Base-by-base conservation (phyloP, 2,797 vertebrate genomes). In the Labroides dimidiatus region DNA sequence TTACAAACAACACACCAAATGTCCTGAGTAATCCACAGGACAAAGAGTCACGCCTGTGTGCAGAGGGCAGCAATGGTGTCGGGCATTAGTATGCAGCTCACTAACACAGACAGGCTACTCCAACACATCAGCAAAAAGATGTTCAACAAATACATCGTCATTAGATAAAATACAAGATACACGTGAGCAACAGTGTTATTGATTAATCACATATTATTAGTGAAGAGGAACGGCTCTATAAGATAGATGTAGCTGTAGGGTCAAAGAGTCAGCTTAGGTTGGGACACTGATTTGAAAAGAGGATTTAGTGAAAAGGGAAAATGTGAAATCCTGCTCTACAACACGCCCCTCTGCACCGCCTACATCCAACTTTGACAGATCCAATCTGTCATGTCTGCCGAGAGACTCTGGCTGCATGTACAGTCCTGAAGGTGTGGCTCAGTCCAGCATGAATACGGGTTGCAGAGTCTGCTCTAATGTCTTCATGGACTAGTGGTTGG, bases 21-120 rank as follows among this genome's bases (percentile, higher is more conserved):
- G 70, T 73, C 53, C 77, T 37, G 64, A 33, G 54, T 89, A 85
- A 90, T 90, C 84, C 82, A 37, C 55, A 5, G 56, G 33, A 86
- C 82, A 86, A 88, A 84, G 73, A 78, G 43, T 42, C 56, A 47
- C 39, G 11, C 60, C 60, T 67, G 68, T 39, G 48, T 50, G 64
- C 60, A 75, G 36, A 74, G 50, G 48, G 63, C 0, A 57, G 69
- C 53, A 56, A 53, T 14, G n/a, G 57, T 57, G 64, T 69, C 56
- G 49, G 69, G 39, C 61, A 77, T 75, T 51, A 53, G 36, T 45
- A 69, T 72, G 58, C 78, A 69, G 55, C 73, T 72, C 77, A 51
- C 42, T 42, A 49, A 63, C 51, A 50, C 55, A 48, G 57, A 55
- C 53, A 36, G 54, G 42, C 37, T 27, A 4, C 47, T 57, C 37